Base-by-base conservation (phyloP, 2,797 vertebrate genomes). In the Crenichthys baileyi region DNA sequence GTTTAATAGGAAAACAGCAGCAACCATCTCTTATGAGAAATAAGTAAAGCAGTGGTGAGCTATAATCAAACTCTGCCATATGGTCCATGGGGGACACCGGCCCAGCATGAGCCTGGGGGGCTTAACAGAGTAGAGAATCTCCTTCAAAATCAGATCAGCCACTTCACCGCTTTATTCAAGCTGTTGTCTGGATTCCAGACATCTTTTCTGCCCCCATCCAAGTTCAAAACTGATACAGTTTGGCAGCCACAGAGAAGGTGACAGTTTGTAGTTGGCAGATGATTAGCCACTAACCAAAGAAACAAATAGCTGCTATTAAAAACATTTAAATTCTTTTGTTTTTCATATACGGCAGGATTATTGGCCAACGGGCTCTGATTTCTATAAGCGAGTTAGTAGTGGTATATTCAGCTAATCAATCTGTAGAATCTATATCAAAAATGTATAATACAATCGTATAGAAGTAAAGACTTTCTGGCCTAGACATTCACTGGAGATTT, bases 161-260 rank as follows among this genome's bases (percentile, higher is more conserved):
- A 81, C 83, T 83, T 87, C 91, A 88, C 83, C 82, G 79, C 84
- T 87, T 80, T 44, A 70, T 24, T 48, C 94, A 94, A 94, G 92
- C 94, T 95, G 94, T 90, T 72, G 94, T 95, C 94, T 95, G 90
- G 87, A 85, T 63, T 60, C 51, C 80, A 88, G 87, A 88, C 83
- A 73, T 76, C 84, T 58, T 79, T 73, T 78, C 78, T 77, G 83
- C 51, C 73, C 70, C 79, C 44, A 1, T 20, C 0, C 13, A 26
- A 31, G 24, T 56, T 60, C 7, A 63, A 70, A 83, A 51, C 61
- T 41, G n/a, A 68, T 65, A 24, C 71, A 18, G 73, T 73, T 36
- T 76, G 44, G 80, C 67, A 68, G 60, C 16, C 51, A 13, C 8
- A 51, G 7, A 60, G 9, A 20, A 48, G 44, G 36, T 9, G 41